A percentile compares a stretch with the other conserved stretches of the same genome.
phyloP scores from a whole-genome alignment of 2,888 invertebrate genomes.

The Lepidonotus clava region DNA sequence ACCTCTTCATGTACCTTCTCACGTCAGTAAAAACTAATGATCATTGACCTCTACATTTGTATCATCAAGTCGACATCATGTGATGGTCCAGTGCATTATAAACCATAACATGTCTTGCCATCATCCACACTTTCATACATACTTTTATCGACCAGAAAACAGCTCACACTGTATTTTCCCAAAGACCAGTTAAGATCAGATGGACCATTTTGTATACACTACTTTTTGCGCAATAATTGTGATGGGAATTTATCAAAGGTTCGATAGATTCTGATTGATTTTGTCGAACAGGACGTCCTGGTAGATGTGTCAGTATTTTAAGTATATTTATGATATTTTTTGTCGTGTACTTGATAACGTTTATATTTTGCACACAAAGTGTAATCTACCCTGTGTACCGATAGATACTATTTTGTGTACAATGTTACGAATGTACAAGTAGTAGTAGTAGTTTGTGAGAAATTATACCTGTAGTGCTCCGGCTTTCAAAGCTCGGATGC shows the following conservation, averaged over 20 bases:
- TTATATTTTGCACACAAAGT: conserved; percentile 49
- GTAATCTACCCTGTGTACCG: conserved; percentile 34
- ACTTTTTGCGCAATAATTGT: conserved; percentile 41
- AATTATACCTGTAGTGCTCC: not conserved
- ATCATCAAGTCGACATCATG: conserved; percentile 7
- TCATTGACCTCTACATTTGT: conserved; percentile 17
- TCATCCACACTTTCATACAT: conserved; percentile 2
- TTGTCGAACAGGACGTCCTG: conserved; percentile 13
- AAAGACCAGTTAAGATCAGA: conserved; percentile 36
- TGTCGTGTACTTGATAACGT: conserved; percentile 44
- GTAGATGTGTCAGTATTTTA: conserved; percentile 48
- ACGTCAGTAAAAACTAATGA: not conserved
- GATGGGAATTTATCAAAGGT: not conserved
- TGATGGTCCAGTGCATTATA: conserved; percentile 32
- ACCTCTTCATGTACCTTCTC: not conserved
- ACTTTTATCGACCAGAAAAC: not conserved
- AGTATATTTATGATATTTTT: conserved; percentile 49
- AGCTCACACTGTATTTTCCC: conserved; percentile 50
- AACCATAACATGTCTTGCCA: conserved; percentile 51
- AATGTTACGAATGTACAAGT: conserved; percentile 37
- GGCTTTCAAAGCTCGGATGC: conserved; percentile 23
- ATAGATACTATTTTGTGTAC: conserved; percentile 51
- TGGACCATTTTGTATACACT: conserved; percentile 50
- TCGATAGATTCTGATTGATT: conserved; percentile 37
- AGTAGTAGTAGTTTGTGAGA: conserved; percentile 43